These are phyloP conservation scores for Quadroppia sp. DNA, from an alignment of 2,888 invertebrate species.

Conservation along the genomic window DNA sequence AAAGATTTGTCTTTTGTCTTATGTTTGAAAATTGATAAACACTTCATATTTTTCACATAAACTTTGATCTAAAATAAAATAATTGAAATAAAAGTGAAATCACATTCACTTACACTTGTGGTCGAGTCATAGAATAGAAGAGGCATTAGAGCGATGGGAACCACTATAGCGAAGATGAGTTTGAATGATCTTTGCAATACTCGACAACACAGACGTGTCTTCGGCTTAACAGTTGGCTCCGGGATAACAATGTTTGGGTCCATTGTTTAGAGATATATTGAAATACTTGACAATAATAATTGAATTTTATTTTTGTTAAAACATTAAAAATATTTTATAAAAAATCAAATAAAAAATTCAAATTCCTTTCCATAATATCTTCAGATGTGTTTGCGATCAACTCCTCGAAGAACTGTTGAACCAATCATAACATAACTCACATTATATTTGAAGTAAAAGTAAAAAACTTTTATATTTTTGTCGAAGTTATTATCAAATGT, in stretches of 20 bases:
- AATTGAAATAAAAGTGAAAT: background rate
- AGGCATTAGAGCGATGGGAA: slow-evolving; percentile 8
- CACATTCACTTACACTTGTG: background rate
- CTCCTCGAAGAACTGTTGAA: no score
- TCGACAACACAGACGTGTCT: background rate
- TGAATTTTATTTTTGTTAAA: no score
- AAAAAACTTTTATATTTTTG: no score
- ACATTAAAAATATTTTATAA: background rate
- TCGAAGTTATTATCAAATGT: no score
- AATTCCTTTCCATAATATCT: no score
- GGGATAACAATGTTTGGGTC: background rate
- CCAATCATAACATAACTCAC: no score
- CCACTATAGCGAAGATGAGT: background rate
- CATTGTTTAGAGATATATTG: background rate
- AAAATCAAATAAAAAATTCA: no score
- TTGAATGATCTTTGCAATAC: background rate
- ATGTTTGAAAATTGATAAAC: no score
- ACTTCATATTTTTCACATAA: no score
- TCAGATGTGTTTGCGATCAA: no score
- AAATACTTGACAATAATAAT: background rate
- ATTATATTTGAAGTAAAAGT: no score
- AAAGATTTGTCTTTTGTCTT: no score
- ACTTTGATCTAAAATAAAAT: background rate
- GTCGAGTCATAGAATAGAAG: background rate
- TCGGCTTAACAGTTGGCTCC: background rate